A percentile compares a stretch with the other conserved stretches of the same genome.
These are phyloP conservation scores for Macquaria australasica DNA, from an alignment of 2,113 vertebrate species.

Conservation along the genomic window DNA sequence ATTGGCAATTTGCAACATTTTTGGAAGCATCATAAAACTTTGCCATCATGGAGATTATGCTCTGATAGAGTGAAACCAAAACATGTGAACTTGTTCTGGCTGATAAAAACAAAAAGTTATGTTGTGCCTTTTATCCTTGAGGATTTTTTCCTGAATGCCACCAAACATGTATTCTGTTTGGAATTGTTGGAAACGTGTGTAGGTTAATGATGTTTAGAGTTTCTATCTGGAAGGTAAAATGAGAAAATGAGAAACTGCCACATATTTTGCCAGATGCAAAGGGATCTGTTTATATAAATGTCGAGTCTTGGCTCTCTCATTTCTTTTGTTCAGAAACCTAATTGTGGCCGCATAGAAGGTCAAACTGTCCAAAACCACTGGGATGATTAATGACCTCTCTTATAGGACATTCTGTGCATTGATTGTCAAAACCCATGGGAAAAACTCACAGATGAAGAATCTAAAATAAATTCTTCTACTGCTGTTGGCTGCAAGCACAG, in stretches of 20 bases:
- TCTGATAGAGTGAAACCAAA: background rate
- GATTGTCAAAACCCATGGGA: background rate
- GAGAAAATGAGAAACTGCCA: background rate
- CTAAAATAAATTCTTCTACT: constrained; percentile 89
- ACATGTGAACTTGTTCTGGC: background rate
- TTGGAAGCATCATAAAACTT: background rate
- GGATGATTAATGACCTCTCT: background rate
- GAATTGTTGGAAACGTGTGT: background rate
- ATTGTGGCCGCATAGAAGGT: background rate
- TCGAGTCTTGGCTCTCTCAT: background rate
- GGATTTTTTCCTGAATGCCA: background rate
- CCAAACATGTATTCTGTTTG: background rate
- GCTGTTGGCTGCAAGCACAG: constrained; percentile 76
- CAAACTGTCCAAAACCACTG: background rate
- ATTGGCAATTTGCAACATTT: background rate
- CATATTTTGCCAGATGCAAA: background rate
- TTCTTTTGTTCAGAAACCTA: background rate
- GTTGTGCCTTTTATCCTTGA: too few relatives aligned
- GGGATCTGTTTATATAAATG: background rate
- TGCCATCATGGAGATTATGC: background rate
- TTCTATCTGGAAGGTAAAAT: background rate
- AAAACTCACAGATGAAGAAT: constrained; percentile 85
- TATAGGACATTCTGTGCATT: background rate
- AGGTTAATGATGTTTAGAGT: background rate
- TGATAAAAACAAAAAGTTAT: too few relatives aligned